A percentile compares a stretch with the other conserved stretches of the same genome.
Evolutionary conservation across 2,888 invertebrate species (phyloP).

Genomic region (Cyclophora albipunctata): DNA sequence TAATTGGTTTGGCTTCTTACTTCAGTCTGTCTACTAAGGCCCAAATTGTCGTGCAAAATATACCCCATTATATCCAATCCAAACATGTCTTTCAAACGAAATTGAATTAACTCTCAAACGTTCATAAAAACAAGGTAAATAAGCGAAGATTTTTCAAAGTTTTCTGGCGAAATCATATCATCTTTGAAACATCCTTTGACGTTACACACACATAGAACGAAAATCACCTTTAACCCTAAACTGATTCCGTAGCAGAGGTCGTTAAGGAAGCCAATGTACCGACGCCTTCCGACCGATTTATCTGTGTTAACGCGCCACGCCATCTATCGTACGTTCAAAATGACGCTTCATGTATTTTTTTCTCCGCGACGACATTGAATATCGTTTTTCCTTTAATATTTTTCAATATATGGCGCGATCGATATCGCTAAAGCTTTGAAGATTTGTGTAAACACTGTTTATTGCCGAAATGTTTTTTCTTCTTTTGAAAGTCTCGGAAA

Average conservation of each 20-base stretch:
- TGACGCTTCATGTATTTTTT: conserved; percentile 61
- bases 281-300: conserved; percentile 62
- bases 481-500: conserved; percentile 8
- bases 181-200: conserved; percentile 30
- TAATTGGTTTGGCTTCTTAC: too few relatives aligned
- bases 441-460: conserved; percentile 24
- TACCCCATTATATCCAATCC: too few relatives aligned
- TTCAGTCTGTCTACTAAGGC: too few relatives aligned
- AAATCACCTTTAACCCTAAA: conserved; percentile 67
- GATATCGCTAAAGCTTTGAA: conserved; percentile 40
- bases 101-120: background rate
- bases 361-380: conserved; percentile 53
- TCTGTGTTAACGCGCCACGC: conserved; percentile 44
- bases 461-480: conserved; percentile 4
- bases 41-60: too few relatives aligned
- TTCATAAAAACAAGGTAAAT: conserved; percentile 12
- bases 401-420: conserved; percentile 56
- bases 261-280: conserved; percentile 70
- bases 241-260: conserved; percentile 61
- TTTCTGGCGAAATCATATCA: conserved; percentile 24
- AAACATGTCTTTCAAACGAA: background rate
- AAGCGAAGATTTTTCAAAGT: conserved; percentile 13
- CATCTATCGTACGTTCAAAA: conserved; percentile 62
- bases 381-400: conserved; percentile 59
- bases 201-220: conserved; percentile 35